A percentile compares a stretch with the other conserved stretches of the same genome.
Evolutionary conservation across 1,140 invertebrate genomes (phyloP).

Genomic region (Euwallacea similis): DNA sequence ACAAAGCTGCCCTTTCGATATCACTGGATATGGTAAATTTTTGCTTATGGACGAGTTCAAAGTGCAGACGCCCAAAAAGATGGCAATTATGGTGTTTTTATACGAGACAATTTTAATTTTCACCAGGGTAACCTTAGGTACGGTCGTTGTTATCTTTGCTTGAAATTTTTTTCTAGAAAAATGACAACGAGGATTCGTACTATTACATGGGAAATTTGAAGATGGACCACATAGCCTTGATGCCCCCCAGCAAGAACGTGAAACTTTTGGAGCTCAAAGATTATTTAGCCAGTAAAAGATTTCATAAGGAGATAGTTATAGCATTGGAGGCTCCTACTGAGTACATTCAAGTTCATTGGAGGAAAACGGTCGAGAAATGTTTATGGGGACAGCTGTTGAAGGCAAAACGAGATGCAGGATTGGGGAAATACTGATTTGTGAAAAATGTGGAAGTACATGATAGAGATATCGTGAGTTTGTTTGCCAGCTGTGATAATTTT

Average conservation of each 20-base stretch:
- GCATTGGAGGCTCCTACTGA: constrained; percentile 23
- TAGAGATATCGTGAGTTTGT: too few species aligned
- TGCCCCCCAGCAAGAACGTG: constrained; percentile 8
- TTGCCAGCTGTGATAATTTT: too few species aligned
- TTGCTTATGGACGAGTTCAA: constrained; percentile 31
- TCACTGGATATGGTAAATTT: constrained; percentile 27
- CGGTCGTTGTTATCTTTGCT: neutral
- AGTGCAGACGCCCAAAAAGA: constrained; percentile 23
- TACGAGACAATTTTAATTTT: constrained; percentile 32
- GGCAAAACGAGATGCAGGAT: constrained; percentile 7
- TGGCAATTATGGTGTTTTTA: constrained; percentile 23
- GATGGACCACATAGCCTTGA: constrained; percentile 22
- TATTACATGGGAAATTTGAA: constrained; percentile 29
- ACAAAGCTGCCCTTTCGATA: constrained; percentile 28
- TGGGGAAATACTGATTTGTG: too few species aligned
- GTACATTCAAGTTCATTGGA: constrained; percentile 22
- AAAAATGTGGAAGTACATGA: too few species aligned
- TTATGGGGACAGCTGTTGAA: constrained; percentile 28
- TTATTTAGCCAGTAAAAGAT: constrained; percentile 17
- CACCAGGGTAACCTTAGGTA: constrained; percentile 15
- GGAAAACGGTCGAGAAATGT: constrained; percentile 23
- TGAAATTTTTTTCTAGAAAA: constrained; percentile 13
- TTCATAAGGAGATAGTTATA: constrained; percentile 27
- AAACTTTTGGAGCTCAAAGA: constrained; percentile 26
- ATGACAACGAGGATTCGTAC: constrained; percentile 17